phyloP scores from a whole-genome alignment of 2,888 invertebrate species.

The Cryptocephalus primarius region DNA sequence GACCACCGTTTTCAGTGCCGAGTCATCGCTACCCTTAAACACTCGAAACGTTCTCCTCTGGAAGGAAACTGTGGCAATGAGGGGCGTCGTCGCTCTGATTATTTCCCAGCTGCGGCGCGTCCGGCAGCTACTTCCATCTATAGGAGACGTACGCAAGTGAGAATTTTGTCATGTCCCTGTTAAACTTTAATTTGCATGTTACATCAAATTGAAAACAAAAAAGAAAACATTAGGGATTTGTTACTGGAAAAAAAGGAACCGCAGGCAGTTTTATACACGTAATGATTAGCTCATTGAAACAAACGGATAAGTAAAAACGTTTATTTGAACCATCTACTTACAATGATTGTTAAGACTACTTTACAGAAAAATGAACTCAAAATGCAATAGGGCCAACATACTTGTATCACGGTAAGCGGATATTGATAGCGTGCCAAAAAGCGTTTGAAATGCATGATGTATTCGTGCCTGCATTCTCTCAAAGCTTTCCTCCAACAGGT shows the following conservation, averaged over 20 bases:
- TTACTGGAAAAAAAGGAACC: neutral
- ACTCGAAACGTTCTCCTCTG: no score
- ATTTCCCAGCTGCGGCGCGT: neutral
- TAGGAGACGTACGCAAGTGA: conserved; percentile 4
- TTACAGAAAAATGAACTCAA: conserved; percentile 2
- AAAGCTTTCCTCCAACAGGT: conserved; percentile 8
- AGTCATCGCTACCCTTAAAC: no score
- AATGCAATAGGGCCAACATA: conserved; percentile 6
- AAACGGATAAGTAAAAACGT: conserved; percentile 7
- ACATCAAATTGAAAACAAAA: conserved; percentile 11
- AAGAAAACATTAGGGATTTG: conserved; percentile 25
- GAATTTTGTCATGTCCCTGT: conserved; percentile 8
- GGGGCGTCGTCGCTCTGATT: no score
- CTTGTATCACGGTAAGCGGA: conserved; percentile 2
- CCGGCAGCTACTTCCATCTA: conserved; percentile 4
- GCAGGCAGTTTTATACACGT: neutral
- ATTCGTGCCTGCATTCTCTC: conserved; percentile 6
- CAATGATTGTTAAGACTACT: conserved; percentile 1
- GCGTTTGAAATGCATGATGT: conserved; percentile 8
- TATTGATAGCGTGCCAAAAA: conserved; percentile 14
- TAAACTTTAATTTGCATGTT: no score
- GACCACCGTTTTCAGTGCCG: no score
- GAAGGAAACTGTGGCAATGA: no score
- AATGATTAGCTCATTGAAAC: conserved; percentile 7
- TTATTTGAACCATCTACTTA: conserved; percentile 9